Evolutionary conservation across 2,888 invertebrate species (phyloP).

Genomic region (Sphinx pinastri): DNA sequence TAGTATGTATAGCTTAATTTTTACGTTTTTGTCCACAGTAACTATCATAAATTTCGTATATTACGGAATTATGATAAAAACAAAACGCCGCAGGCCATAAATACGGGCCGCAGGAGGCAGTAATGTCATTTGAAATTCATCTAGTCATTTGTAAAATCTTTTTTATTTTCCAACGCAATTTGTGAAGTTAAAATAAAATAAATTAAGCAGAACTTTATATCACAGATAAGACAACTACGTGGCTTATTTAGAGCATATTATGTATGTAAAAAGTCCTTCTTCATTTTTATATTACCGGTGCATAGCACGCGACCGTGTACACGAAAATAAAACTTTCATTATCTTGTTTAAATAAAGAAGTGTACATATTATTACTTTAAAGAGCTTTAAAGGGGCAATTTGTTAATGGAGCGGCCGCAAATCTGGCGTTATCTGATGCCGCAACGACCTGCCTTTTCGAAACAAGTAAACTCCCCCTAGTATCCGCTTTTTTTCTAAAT

Average conservation of each 20-base stretch:
- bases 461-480: constrained; percentile 73
- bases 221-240: constrained; percentile 26
- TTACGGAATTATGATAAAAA: constrained; percentile 19
- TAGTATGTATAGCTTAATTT: not conserved
- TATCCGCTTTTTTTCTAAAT: constrained; percentile 73
- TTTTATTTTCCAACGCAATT: constrained; percentile 7
- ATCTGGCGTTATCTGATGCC: constrained; percentile 77
- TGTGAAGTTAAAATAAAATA: constrained; percentile 19
- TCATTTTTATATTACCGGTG: constrained; percentile 50
- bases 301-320: constrained; percentile 53
- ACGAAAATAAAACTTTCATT: constrained; percentile 49
- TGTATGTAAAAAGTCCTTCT: constrained; percentile 46
- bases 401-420: constrained; percentile 78
- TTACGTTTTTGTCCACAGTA: not conserved
- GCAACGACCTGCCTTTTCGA: constrained; percentile 73
- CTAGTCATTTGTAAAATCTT: constrained; percentile 11
- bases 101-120: constrained; percentile 12
- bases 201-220: constrained; percentile 7
- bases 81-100: constrained; percentile 15
- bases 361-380: constrained; percentile 51
- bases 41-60: constrained; percentile 3
- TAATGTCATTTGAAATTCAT: constrained; percentile 22
- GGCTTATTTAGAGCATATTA: constrained; percentile 41
- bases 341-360: constrained; percentile 49
- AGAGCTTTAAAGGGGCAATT: constrained; percentile 70